Evolutionary conservation across 1,140 invertebrate genomes (phyloP), one percentile per base, ranked within the genome.

Genomic region (Chionoecetes opilio): DNA sequence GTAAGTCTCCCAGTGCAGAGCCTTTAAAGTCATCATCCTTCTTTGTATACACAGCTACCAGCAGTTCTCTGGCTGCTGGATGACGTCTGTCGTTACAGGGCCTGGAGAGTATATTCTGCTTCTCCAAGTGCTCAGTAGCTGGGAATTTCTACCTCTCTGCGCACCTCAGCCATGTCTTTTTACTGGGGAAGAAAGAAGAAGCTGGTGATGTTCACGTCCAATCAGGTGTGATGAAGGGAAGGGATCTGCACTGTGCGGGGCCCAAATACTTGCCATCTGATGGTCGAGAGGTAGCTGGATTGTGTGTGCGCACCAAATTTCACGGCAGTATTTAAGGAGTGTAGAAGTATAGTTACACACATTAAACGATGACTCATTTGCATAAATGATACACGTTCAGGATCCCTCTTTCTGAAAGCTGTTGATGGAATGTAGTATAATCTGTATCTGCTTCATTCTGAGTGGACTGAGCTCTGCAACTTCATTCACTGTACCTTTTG

Each of bases 251-350:
- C 37, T 88, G 5, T 88, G 86, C 2, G 6, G 32, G 86, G 35
- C 32, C 86, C 29, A 88, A 31, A 34, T 35, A 34, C 31, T 5
- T 88, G 86, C 86, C 31, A 32, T 38, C 86, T 88, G 21, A 88
- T 38, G 17, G 35, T 34, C 31, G 31, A 35, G 31, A 88, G 86
- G 35, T 88, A 88, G 34, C 34, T 6, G 89, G 46, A 41, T 46
- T 53, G 89, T 46, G 89, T 29, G n/a, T 91, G 26, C 46, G 89
- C 89, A 91, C 89, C 89, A 91, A 35, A 29, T 91, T 53, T 91
- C 89, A 91, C 37, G 8, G 5, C 41, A 38, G 8, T 46, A 2
- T 46, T 91, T 91, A n/a, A 63, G 41, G n/a, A 91, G 38, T 46
- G 89, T 31, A 41, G 38, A 41, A 89, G 87, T n/a, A 34, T 41